Evolutionary conservation across 2,113 vertebrate species (phyloP).

Genomic region (Strix aluco): DNA sequence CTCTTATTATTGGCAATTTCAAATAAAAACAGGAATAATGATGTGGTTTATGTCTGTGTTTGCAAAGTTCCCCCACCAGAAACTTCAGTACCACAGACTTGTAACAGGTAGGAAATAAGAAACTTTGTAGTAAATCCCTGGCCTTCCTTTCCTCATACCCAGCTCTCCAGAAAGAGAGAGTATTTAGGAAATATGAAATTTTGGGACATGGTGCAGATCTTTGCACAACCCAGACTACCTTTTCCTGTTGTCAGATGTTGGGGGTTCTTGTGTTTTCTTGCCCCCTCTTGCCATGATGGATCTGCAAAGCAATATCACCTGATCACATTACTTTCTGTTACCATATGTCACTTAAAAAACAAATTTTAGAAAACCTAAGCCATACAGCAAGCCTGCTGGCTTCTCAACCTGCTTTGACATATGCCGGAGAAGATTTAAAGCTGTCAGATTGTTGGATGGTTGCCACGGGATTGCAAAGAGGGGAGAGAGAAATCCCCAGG

Average conservation of each 20-base stretch:
- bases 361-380: conserved; percentile 25
- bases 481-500: not conserved
- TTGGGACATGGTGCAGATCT: not conserved
- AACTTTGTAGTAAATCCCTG: not conserved
- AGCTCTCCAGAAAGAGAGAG: not conserved
- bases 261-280: not conserved
- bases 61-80: not conserved
- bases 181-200: not conserved
- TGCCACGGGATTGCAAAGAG: conserved; percentile 22
- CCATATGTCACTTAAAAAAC: conserved; percentile 4
- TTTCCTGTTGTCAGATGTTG: not conserved
- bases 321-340: conserved; percentile 25
- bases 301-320: not conserved
- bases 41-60: not conserved
- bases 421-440: conserved; percentile 45
- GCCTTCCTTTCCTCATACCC: not conserved
- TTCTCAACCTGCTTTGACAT: conserved; percentile 46
- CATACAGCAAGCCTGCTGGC: conserved; percentile 12
- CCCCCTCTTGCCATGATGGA: not conserved
- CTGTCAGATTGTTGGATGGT: conserved; percentile 34
- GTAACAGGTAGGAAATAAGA: not conserved
- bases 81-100: not conserved
- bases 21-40: conserved; percentile 18
- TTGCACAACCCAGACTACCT: not conserved
- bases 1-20: conserved; percentile 16